Evolutionary conservation across 1,140 invertebrate genomes (phyloP).

Genomic region (Bombyx mori): ASM3026992v2 NC_085132.1:6651001-6651500

Average conservation of each 20-base stretch:
- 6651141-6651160: too few species aligned
- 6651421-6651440: constrained; percentile 25
- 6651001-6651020: constrained; percentile 28
- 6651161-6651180: too few species aligned
- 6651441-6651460: constrained; percentile 18
- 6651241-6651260: not conserved
- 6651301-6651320: constrained; percentile 18
- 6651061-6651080: too few species aligned
- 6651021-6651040: constrained; percentile 10
- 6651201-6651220: too few species aligned
- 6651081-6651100: too few species aligned
- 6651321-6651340: constrained; percentile 22
- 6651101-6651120: not conserved
- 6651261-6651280: not conserved
- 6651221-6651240: not conserved
- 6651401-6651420: constrained; percentile 28
- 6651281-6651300: not conserved
- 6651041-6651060: too few species aligned
- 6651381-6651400: constrained; percentile 25
- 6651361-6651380: constrained; percentile 20
- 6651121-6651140: not conserved
- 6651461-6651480: constrained; percentile 26
- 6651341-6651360: constrained; percentile 22
- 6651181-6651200: too few species aligned
- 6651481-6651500: too few species aligned